These are phyloP conservation scores for Biston betularia DNA, from an alignment of 2,888 invertebrate species.

Conservation along the genomic window DNA sequence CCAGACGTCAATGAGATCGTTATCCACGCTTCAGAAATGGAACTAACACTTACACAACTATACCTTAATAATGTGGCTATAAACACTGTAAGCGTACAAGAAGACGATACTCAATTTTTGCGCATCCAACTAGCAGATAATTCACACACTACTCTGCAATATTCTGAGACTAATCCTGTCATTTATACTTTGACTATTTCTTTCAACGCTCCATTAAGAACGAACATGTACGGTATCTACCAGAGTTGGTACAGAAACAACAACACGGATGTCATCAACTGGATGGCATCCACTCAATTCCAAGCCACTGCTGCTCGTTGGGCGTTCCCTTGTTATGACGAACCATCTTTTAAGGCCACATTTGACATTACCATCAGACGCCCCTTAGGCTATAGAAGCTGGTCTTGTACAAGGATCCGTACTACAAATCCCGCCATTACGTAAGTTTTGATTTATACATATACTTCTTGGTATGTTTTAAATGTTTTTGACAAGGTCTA, in stretches of 20 bases:
- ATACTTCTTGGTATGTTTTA: not conserved
- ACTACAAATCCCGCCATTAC: constrained; percentile 41
- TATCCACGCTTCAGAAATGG: constrained; percentile 65
- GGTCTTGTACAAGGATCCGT: constrained; percentile 87
- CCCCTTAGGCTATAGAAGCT: constrained; percentile 74
- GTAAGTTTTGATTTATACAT: constrained; percentile 54
- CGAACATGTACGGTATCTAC: constrained; percentile 79
- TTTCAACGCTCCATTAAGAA: constrained; percentile 64
- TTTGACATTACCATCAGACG: constrained; percentile 89
- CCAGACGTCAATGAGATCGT: constrained; percentile 64
- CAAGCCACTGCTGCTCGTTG: constrained; percentile 88
- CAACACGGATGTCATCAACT: constrained; percentile 58
- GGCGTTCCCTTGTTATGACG: constrained; percentile 93
- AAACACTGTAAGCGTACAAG: constrained; percentile 34
- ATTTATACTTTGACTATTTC: constrained; percentile 59
- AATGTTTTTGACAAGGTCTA: not conserved
- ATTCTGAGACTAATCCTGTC: constrained; percentile 48
- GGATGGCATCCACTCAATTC: constrained; percentile 90
- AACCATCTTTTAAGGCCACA: constrained; percentile 93
- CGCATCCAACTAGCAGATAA: constrained; percentile 50
- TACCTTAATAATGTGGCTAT: constrained; percentile 54
- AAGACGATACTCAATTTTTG: constrained; percentile 63
- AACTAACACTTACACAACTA: constrained; percentile 66
- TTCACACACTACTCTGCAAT: constrained; percentile 48
- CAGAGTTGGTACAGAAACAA: constrained; percentile 71